These are phyloP conservation scores for Drosophila villosipedis DNA, from an alignment of 2,888 invertebrate species.

Conservation along the genomic window DNA sequence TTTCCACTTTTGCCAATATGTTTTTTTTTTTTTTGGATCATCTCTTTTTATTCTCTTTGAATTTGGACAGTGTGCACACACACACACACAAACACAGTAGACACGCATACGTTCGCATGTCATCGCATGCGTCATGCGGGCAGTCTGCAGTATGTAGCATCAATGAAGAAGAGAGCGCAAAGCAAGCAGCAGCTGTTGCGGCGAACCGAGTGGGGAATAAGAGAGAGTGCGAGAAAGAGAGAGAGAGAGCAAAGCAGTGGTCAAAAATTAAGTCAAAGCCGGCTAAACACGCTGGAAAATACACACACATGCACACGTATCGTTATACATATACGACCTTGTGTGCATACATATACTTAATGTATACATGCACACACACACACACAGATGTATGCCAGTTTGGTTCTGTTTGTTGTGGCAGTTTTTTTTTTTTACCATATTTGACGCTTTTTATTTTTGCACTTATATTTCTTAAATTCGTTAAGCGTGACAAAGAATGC, in stretches of 20 bases:
- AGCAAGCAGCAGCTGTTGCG: constrained; percentile 61
- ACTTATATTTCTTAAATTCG: constrained; percentile 16
- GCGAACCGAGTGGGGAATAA: constrained; percentile 5
- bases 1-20: constrained; percentile 67
- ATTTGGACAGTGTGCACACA: constrained; percentile 46
- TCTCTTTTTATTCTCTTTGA: constrained; percentile 22
- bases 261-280: constrained; percentile 73
- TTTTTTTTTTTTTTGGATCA: constrained; percentile 19
- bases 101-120: constrained; percentile 40
- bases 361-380: constrained; percentile 23
- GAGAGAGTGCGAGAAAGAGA: constrained; percentile 6
- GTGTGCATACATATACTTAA: constrained; percentile 10
- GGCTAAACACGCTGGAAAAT: constrained; percentile 58
- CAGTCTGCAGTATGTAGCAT: constrained; percentile 53
- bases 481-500: neutral
- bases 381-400: constrained; percentile 8
- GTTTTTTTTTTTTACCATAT: constrained; percentile 53
- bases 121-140: constrained; percentile 71
- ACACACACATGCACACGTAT: constrained; percentile 16
- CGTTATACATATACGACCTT: constrained; percentile 22
- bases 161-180: constrained; percentile 42
- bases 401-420: constrained; percentile 37
- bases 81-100: constrained; percentile 17
- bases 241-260: constrained; percentile 39
- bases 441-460: constrained; percentile 28